phyloP scores from a whole-genome alignment of 2,888 invertebrate species.

The Melieria picta region DNA sequence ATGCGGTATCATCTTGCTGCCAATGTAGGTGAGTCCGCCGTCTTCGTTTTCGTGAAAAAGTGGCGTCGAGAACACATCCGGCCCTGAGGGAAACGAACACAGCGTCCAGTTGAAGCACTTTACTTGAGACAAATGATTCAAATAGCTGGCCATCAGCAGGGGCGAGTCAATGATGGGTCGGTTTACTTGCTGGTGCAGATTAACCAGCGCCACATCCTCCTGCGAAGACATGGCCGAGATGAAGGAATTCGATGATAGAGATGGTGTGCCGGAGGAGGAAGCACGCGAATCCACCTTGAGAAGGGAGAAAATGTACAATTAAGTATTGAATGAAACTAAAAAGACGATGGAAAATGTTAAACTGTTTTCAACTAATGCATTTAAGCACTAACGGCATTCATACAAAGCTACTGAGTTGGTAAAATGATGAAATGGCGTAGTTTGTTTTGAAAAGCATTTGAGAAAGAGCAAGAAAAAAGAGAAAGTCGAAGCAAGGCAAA shows the following conservation, averaged over 20 bases:
- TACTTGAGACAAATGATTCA: slow-evolving; percentile 89
- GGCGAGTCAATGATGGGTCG: slow-evolving; percentile 93
- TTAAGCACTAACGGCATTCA: no score
- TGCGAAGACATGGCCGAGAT: slow-evolving; percentile 93
- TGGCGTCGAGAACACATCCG: slow-evolving; percentile 82
- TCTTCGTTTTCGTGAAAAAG: slow-evolving; percentile 82
- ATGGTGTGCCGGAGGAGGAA: slow-evolving; percentile 81
- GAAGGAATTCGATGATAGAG: slow-evolving; percentile 85
- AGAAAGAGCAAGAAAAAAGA: no score
- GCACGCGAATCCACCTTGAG: slow-evolving; percentile 64
- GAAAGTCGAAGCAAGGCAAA: no score
- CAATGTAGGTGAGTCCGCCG: slow-evolving; percentile 80
- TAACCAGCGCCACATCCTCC: slow-evolving; percentile 90
- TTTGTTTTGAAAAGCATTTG: no score
- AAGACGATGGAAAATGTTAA: neutral
- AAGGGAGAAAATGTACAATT: neutral
- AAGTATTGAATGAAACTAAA: slow-evolving; percentile 2
- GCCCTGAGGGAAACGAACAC: slow-evolving; percentile 76
- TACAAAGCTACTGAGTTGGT: no score
- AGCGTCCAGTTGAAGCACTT: slow-evolving; percentile 76
- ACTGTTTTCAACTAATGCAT: no score
- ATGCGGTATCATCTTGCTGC: slow-evolving; percentile 77
- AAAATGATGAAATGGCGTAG: no score
- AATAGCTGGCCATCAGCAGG: slow-evolving; percentile 92
- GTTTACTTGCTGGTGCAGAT: slow-evolving; percentile 93